Conservation (phyloP, 2,888 invertebrate species). For the Eubasilissa splendida region DNA sequence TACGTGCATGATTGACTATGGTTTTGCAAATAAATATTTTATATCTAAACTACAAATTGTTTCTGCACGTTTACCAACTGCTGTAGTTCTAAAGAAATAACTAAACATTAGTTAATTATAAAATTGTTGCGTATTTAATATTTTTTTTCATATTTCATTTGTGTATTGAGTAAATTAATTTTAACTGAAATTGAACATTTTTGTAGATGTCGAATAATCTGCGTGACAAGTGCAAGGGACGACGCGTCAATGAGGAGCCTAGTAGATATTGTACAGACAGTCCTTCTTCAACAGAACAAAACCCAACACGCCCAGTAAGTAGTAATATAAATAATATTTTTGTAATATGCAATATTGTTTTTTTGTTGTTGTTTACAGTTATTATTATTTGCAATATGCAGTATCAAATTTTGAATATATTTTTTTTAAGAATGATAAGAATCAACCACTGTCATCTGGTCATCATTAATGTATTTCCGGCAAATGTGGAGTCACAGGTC, state of each 20-base stretch:
- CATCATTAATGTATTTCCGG: conserved; percentile 90
- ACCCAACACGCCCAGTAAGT: conserved; percentile 50
- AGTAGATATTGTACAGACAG: conserved; percentile 89
- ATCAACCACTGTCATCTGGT: conserved; percentile 93
- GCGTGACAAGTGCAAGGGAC: conserved; percentile 91
- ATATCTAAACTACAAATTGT: no score
- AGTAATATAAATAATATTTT: background rate
- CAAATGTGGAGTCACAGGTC: conserved; percentile 84
- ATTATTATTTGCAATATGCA: no score
- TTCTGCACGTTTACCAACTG: no score
- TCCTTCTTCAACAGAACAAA: conserved; percentile 86
- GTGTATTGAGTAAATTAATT: no score
- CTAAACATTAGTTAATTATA: no score
- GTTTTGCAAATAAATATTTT: no score
- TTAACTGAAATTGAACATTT: conserved; percentile 55
- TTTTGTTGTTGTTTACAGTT: no score
- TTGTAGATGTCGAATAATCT: conserved; percentile 87
- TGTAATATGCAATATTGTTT: background rate
- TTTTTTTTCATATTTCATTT: no score
- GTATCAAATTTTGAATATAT: background rate
- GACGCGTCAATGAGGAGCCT: conserved; percentile 89
- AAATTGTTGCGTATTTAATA: no score
- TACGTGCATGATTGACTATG: no score
- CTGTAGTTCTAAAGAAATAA: no score
- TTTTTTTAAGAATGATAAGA: conserved; percentile 75